Percentiles rank a stretch among this genome's conserved stretches.
Evolutionary conservation across 1,140 invertebrate genomes (phyloP).

Genomic region (Eciton burchellii): DNA sequence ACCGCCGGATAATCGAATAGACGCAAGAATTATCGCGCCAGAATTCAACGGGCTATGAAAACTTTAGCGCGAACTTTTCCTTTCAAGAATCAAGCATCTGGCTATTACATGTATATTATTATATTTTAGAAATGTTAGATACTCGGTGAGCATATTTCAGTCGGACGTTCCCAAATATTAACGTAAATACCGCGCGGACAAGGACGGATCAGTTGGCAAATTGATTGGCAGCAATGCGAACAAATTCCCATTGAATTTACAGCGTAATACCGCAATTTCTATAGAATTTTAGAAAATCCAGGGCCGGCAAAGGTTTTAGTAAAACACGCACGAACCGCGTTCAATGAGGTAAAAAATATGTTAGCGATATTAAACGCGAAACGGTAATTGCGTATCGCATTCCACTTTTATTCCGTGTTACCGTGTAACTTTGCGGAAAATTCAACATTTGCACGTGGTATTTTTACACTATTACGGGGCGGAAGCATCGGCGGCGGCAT

Average conservation of each 20-base stretch:
- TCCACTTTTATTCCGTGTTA: constrained; percentile 52
- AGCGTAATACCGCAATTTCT: not conserved
- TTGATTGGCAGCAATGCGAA: not conserved
- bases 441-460: constrained; percentile 26
- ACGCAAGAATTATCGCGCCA: constrained; percentile 20
- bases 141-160: too few relatives aligned
- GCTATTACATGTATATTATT: not conserved
- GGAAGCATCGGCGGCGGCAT: constrained; percentile 37
- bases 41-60: constrained; percentile 20
- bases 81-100: not conserved
- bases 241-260: constrained; percentile 5
- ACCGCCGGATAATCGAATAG: constrained; percentile 33
- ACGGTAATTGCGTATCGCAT: constrained; percentile 52
- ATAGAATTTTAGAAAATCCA: constrained; percentile 33
- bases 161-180: constrained; percentile 16
- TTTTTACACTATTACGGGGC: constrained; percentile 51
- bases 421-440: constrained; percentile 41
- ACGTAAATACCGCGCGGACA: not conserved
- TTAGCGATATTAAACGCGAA: constrained; percentile 55
- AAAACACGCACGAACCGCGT: constrained; percentile 24
- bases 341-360: constrained; percentile 54
- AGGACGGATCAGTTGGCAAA: not conserved
- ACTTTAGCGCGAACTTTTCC: constrained; percentile 10
- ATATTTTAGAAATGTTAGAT: not conserved
- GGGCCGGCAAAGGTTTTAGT: constrained; percentile 38